Evolutionary conservation across 2,888 invertebrate genomes (phyloP), one percentile per base, ranked within the genome.

Genomic region (Chrysopilus asiliformis): DNA sequence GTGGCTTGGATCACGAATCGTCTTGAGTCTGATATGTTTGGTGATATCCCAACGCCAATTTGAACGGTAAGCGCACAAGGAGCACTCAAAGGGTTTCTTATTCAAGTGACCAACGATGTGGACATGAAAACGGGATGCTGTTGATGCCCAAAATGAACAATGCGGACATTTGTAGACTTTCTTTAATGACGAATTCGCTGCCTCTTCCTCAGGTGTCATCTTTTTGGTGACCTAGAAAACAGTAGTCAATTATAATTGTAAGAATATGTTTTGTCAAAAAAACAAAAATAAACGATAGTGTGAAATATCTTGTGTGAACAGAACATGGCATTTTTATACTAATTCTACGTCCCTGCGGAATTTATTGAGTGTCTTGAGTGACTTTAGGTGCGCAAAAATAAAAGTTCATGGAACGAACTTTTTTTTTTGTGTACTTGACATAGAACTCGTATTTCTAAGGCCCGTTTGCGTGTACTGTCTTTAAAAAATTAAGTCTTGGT

Each of bases 1-100:
- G 60, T 90, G 90, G 32, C 76, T 77, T 34, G 79, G 78, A 65
- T 87, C 89, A 44, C 86, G 71, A 15, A 81, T 81, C 6, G 84
- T 81, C 67, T 89, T 90, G 50, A 90, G 68, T 53, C 87, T 81
- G 45, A 94, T 91, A 60, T 95, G 95, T 60, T 94, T 89, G 17
- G 89, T 87, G 42, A 94, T 89, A 65, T 94, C 94, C 86, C 91
- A 93, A 45, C 91, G 76, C 91, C 93, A 94, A 57, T 94, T 94
- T 18, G 91, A 91, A 49, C 87, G 79, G 56, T 91, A 89, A 36
- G 85, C 80, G 65, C 94, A 95, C 12, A 86, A 68, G 2, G 93
- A 91, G 65, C 95, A 95, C 63, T 91, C 87, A 60, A 91, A 95
- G 1, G 93, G 93, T 56, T 90, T 87, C 56, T 84, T 83, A 60